Base-by-base conservation (phyloP, 1,140 invertebrate species). In the Branchinecta lindahli region DNA sequence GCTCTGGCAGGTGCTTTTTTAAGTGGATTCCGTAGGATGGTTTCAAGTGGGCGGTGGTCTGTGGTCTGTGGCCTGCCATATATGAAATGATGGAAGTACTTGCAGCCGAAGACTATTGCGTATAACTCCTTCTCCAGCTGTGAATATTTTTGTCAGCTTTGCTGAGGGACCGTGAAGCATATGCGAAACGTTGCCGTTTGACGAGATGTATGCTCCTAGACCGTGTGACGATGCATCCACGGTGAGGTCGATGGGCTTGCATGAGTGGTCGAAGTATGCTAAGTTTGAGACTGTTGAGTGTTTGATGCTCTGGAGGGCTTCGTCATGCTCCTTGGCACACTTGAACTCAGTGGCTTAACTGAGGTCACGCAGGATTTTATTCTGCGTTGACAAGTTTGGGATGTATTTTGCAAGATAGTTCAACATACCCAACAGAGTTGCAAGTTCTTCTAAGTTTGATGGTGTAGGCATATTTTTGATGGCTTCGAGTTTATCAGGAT, bases 11-110 rank as follows among this genome's bases (percentile, higher is more conserved):
- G 47, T 9, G 47, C 47, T 52, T 52, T 52, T 52, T 52, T 52
- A 52, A 52, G 47, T 9, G n/a, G 47, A 52, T 52, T 52, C 47
- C 47, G n/a, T 9, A 52, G 47, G 47, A 52, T 52, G n/a, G 47
- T 52, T n/a, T 52, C 47, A 52, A 52, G 47, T 52, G 47, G n/a
- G n/a, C n/a, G 47, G 47, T 52, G 47, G 47, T n/a, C n/a, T n/a
- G n/a, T n/a, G n/a, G n/a, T n/a, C n/a, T n/a, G n/a, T n/a, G n/a
- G 47, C 47, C 47, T 52, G n/a, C 47, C 47, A 52, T 52, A 52
- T 52, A 52, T 52, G 47, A 52, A 52, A 52, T 52, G 47, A n/a
- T 52, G 47, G 47, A 52, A 52, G 47, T 52, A n/a, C 47, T 52
- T 52, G 47, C n/a, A 52, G n/a, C 47, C 47, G n/a, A 52, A 52